These are phyloP conservation scores for Eulacestoma nigropectus DNA, from an alignment of 2,113 vertebrate species.

Conservation along the genomic window DNA sequence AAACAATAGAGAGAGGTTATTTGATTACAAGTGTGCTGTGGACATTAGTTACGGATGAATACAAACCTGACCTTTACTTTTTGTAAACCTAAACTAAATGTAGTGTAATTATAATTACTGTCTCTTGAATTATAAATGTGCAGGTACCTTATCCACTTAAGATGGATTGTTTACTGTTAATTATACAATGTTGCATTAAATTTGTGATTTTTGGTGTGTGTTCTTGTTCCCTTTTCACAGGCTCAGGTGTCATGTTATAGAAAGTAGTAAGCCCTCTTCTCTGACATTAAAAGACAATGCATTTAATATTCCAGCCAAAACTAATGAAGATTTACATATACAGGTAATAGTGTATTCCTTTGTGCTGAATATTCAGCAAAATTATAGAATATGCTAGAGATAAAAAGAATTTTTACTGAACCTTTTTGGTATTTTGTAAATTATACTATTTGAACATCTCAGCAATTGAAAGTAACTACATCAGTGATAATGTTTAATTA, in stretches of 20 bases:
- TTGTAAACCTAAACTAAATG: not conserved
- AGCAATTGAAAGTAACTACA: not conserved
- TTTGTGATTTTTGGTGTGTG: not conserved
- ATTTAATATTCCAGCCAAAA: conserved; percentile 63
- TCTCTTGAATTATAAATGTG: not conserved
- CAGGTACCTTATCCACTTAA: not conserved
- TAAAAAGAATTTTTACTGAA: not conserved
- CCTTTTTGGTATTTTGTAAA: not conserved
- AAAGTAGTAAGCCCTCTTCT: conserved; percentile 76
- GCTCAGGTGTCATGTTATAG: conserved; percentile 87
- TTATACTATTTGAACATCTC: not conserved
- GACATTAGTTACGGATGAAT: not conserved
- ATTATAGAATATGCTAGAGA: not conserved
- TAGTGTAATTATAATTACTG: not conserved
- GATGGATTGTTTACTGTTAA: not conserved
- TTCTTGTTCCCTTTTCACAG: conserved; percentile 59
- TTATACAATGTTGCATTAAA: not conserved
- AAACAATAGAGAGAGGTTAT: not conserved
- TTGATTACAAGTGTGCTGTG: not conserved
- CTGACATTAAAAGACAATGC: conserved; percentile 69
- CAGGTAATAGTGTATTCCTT: conserved; percentile 68
- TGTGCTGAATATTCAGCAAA: not conserved
- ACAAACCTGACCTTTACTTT: not conserved
- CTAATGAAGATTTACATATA: conserved; percentile 80
- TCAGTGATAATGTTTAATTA: not conserved